Conservation (phyloP, 2,888 invertebrate species). For the Cordilura impudica region DNA sequence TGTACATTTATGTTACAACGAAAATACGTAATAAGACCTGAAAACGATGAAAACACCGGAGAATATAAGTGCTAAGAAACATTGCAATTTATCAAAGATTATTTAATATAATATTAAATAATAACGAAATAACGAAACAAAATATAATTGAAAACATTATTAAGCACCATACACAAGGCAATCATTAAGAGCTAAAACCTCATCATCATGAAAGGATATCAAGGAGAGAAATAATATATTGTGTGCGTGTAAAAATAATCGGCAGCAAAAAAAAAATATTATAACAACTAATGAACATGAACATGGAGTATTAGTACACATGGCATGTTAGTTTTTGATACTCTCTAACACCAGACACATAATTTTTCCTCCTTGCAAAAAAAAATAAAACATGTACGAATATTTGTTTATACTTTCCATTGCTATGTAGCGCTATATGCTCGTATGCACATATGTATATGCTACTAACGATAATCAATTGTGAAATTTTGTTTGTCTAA, state of each 20-base stretch:
- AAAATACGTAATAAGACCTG: background rate
- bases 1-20: background rate
- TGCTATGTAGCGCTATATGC: too few relatives aligned
- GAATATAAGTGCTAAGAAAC: background rate
- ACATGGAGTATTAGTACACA: background rate
- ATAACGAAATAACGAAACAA: background rate
- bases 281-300: too few relatives aligned
- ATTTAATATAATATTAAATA: slow-evolving; percentile 36
- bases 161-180: slow-evolving; percentile 13
- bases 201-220: background rate
- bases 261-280: slow-evolving; percentile 15
- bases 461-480: background rate
- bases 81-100: slow-evolving; percentile 30
- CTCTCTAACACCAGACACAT: background rate
- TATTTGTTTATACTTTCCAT: background rate
- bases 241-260: slow-evolving; percentile 21
- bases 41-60: background rate
- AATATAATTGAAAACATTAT: background rate
- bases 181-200: slow-evolving; percentile 32
- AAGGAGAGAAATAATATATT: background rate
- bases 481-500: background rate
- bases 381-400: background rate
- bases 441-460: too few relatives aligned
- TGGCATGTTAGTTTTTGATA: background rate
- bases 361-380: too few relatives aligned